Evolutionary conservation across 1,140 invertebrate species (phyloP), one percentile per base, ranked within the genome.

Genomic region (Nixonia krombeini): DNA sequence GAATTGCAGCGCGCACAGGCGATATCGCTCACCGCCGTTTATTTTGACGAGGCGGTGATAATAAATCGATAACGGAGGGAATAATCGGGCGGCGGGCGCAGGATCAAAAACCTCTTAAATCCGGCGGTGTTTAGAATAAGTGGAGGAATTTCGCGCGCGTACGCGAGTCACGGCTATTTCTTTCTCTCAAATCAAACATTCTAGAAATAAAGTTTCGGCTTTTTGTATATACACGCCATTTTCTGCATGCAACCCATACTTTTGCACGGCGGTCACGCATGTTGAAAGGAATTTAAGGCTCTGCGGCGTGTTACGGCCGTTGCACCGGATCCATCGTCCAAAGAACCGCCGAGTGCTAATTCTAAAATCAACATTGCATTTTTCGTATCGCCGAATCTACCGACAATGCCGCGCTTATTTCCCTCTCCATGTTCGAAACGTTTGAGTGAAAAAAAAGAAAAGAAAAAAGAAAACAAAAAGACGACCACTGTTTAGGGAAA

Each of bases 141-240:
- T 56, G 57, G 57, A 66, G 50, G 57, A 66, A 49, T 63, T 52
- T 73, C 73, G 74, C 66, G 49, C 56, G 44, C 57, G 51, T 55
- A 47, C 50, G 49, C 73, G 67, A 78, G 76, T 74, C 70, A 65
- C 72, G 71, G 74, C 74, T 77, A 79, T 81, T 80, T 77, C 73
- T 80, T 72, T 80, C 76, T 78, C 80, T 76, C 73, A 78, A 82
- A 82, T 80, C 79, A 82, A 83, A 83, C 80, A 82, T 77, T 83
- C 82, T 82, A 76, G 76, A 84, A 84, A 84, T 83, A 84, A 83
- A 82, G 75, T 78, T 80, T 73, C 74, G 37, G 57, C 64, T 69
- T 69, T 70, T 68, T 71, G 62, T 59, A 61, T n/a, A n/a, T 45
- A 57, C 55, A 42, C 62, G 50, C 44, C 66, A 62, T 55, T 61